Evolutionary conservation across 2,888 invertebrate genomes (phyloP).

Genomic region (Coenonympha arcania): DNA sequence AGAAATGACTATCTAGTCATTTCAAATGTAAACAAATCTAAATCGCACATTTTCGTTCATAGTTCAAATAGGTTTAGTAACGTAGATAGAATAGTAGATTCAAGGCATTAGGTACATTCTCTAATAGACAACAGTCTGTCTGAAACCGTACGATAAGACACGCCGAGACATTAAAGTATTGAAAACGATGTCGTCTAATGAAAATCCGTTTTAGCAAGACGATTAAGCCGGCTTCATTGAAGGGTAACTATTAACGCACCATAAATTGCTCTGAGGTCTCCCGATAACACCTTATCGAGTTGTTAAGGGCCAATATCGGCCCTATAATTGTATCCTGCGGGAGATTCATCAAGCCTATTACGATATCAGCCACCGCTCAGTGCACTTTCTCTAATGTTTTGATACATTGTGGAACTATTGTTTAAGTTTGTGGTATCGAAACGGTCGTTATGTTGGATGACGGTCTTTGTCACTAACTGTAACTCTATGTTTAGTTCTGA

Average conservation of each 20-base stretch:
- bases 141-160: conserved; percentile 2
- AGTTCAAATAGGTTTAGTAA: too few relatives aligned
- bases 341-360: conserved; percentile 55
- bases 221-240: conserved; percentile 39
- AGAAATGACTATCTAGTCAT: too few relatives aligned
- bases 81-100: too few relatives aligned
- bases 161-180: conserved; percentile 22
- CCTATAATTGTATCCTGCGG: conserved; percentile 58
- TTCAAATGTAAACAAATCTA: too few relatives aligned
- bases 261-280: conserved; percentile 57
- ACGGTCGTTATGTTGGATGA: background rate
- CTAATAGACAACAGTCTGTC: background rate
- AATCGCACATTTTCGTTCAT: too few relatives aligned
- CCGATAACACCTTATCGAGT: conserved; percentile 67
- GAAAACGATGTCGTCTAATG: conserved; percentile 27
- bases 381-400: conserved; percentile 28
- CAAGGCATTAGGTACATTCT: too few relatives aligned
- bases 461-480: too few relatives aligned
- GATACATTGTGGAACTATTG: conserved; percentile 25
- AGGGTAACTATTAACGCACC: conserved; percentile 62
- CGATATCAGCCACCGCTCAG: conserved; percentile 28
- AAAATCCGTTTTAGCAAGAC: conserved; percentile 29
- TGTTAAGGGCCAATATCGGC: conserved; percentile 62
- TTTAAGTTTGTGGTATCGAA: conserved; percentile 6
- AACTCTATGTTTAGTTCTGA: too few relatives aligned